These are phyloP conservation scores for Anarrhichthys ocellatus DNA, from an alignment of 2,113 vertebrate species.

Conservation along the genomic window DNA sequence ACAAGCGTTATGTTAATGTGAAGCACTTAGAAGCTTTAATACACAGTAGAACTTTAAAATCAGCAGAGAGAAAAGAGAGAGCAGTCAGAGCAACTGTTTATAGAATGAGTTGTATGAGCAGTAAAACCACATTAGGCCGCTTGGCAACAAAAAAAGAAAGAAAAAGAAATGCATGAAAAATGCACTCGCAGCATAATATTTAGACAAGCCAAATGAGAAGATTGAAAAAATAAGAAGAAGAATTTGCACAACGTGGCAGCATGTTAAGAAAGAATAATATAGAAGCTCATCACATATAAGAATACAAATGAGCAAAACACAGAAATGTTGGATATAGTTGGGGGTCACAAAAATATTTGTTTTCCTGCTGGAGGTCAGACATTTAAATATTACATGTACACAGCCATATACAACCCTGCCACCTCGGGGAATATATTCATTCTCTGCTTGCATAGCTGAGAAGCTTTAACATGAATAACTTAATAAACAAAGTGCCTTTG, in stretches of 20 bases:
- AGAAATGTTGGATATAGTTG: neutral
- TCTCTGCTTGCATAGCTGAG: neutral
- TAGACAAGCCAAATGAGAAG: neutral
- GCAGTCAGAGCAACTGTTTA: neutral
- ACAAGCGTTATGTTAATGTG: constrained; percentile 3
- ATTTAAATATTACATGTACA: neutral
- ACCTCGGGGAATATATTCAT: neutral
- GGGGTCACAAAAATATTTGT: neutral
- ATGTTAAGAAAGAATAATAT: neutral
- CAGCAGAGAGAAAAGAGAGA: neutral
- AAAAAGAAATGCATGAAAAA: neutral
- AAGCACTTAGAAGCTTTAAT: constrained; percentile 2
- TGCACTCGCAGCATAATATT: neutral
- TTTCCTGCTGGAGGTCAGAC: neutral
- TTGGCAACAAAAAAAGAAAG: neutral
- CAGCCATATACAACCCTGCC: neutral
- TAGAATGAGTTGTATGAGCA: neutral
- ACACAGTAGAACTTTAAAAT: neutral
- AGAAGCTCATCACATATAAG: neutral
- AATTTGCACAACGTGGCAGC: neutral
- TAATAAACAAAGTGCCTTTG: neutral
- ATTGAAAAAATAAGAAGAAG: neutral
- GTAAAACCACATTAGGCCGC: neutral
- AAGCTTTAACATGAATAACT: constrained; percentile 24
- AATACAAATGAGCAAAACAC: neutral